Percentiles rank a stretch among this genome's conserved stretches.
Conservation (phyloP, 2,113 vertebrate genomes). For the Erinaceus europaeus region DNA sequence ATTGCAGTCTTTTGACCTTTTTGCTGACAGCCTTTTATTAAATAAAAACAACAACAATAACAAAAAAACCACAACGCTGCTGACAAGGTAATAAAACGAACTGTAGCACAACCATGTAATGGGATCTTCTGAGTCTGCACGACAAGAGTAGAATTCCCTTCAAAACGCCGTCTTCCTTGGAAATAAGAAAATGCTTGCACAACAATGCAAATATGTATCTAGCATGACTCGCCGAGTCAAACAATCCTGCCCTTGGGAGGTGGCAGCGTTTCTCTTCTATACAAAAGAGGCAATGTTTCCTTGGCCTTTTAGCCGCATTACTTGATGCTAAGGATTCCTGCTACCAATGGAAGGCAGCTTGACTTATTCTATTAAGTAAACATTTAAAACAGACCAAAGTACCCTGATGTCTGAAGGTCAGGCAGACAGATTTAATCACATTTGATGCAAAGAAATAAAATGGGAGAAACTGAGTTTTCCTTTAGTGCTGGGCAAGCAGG, state of each 20-base stretch:
- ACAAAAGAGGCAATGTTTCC: slow-evolving; percentile 52
- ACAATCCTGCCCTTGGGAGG: slow-evolving; percentile 54
- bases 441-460: slow-evolving; percentile 67
- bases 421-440: slow-evolving; percentile 53
- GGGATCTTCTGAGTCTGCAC: not conserved
- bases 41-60: not conserved
- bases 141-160: not conserved
- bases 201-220: slow-evolving; percentile 65
- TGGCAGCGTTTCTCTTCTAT: not conserved
- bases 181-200: slow-evolving; percentile 60
- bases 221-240: slow-evolving; percentile 9
- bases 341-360: not conserved
- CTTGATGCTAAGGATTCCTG: slow-evolving; percentile 49
- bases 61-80: not conserved
- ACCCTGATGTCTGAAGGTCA: slow-evolving; percentile 42
- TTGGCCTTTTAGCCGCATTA: not conserved
- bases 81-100: slow-evolving; percentile 4
- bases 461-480: slow-evolving; percentile 52
- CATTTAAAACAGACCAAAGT: slow-evolving; percentile 46
- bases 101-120: not conserved
- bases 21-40: slow-evolving; percentile 23
- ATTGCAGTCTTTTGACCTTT: not conserved
- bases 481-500: slow-evolving; percentile 46
- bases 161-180: slow-evolving; percentile 21
- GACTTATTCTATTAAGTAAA: slow-evolving; percentile 47